Evolutionary conservation across 1,140 invertebrate genomes (phyloP).

Genomic region (Leptestheria dahalacensis): DNA sequence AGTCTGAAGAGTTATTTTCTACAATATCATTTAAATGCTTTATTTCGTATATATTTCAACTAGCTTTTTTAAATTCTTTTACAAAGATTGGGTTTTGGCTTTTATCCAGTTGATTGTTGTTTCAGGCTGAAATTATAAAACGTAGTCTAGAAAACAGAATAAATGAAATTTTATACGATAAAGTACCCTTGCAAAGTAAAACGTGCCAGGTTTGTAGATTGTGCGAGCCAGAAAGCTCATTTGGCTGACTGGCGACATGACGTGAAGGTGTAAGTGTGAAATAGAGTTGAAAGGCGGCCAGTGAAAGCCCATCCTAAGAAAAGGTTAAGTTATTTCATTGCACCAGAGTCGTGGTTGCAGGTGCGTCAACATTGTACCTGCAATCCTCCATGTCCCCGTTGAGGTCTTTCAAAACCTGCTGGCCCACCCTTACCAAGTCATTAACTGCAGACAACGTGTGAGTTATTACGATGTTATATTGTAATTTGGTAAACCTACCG

Average conservation of each 20-base stretch:
- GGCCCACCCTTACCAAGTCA: conserved; percentile 9
- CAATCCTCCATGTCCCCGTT: conserved; percentile 1
- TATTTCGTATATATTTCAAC: too few relatives aligned
- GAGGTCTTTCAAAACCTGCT: conserved; percentile 5
- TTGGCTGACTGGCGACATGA: conserved; percentile 5
- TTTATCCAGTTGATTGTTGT: conserved; percentile 6
- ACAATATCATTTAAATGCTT: too few relatives aligned
- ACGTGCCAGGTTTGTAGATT: neutral
- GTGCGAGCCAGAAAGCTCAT: neutral
- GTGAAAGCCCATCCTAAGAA: conserved; percentile 15
- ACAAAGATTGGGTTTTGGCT: neutral
- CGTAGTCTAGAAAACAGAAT: neutral
- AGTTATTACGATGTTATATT: too few relatives aligned
- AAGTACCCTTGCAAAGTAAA: conserved; percentile 5
- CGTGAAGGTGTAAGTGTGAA: conserved; percentile 15
- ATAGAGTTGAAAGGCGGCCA: conserved; percentile 17
- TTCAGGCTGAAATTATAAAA: conserved; percentile 2
- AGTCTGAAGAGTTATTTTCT: neutral
- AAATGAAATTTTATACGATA: neutral
- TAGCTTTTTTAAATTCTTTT: too few relatives aligned
- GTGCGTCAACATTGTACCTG: neutral
- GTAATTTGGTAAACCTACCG: too few relatives aligned
- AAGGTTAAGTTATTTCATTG: neutral
- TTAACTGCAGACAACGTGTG: neutral
- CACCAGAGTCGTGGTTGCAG: neutral